Evolutionary conservation across 1,140 invertebrate genomes (phyloP), one percentile per base, ranked within the genome.

Genomic region (Centruroides sculpturatus): DNA sequence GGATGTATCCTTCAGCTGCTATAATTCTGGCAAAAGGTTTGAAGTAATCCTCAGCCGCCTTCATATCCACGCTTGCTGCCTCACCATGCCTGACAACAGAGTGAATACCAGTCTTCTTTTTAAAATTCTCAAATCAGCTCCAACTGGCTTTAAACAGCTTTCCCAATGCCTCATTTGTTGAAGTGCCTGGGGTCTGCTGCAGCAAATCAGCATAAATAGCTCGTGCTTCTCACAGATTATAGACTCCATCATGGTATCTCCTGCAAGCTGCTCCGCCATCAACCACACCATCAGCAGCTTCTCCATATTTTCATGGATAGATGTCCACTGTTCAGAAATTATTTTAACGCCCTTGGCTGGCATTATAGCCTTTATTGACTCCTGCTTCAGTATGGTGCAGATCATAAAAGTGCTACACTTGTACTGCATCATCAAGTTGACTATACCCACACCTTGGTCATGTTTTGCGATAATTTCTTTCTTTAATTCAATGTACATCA

Each of bases 301-400:
- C 23, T 23, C 0, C 23, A 49, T 49, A 9, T 49, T 49, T 49
- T 10, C 48, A 49, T 49, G 48, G 48, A 49, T n/a, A 49, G 9
- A 49, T 9, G 9, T 49, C n/a, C 3, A 49, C n/a, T 10, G n/a
- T n/a, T 49, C 3, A 10, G 48, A 49, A 49, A 49, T 49, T 10
- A 49, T 49, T 3, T 49, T 49, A 49, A 49, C 3, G 48, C 48
- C 48, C 48, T 49, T 49, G n/a, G 48, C 48, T 49, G n/a, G 48
- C 9, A n/a, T 49, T 49, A 49, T 49, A 49, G 48, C 3, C 48
- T 49, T 49, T 49, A 49, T 49, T 9, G 48, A 49, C 8, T 49
- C n/a, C 48, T 76, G 12, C 48, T 56, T 60, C 52, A 60, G n/a
- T 34, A 60, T 56, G 12, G 53, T 47, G 13, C 34, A 60, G 5